Evolutionary conservation across 1,140 invertebrate genomes (phyloP).

Genomic region (Aphaenogaster rudis): DNA sequence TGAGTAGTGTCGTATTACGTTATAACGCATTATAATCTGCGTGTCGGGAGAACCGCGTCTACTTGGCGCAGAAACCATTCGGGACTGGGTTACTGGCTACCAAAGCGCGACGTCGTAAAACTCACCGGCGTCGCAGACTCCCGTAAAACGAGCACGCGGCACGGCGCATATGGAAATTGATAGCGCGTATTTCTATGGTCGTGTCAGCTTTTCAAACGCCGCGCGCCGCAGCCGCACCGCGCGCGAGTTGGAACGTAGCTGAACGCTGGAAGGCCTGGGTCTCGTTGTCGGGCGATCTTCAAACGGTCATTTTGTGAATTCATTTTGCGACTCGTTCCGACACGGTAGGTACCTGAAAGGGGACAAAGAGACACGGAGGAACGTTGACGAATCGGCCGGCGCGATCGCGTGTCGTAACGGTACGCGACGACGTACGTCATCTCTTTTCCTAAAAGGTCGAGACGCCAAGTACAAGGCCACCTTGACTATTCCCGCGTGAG

Average conservation of each 20-base stretch:
- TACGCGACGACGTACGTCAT: slow-evolving; percentile 45
- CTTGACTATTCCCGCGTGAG: slow-evolving; percentile 45
- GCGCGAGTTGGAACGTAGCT: neutral
- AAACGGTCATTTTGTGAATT: slow-evolving; percentile 42
- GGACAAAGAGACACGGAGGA: slow-evolving; percentile 35
- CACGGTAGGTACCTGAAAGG: slow-evolving; percentile 15
- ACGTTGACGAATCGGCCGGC: slow-evolving; percentile 68
- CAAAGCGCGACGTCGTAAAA: slow-evolving; percentile 38
- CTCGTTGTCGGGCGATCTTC: slow-evolving; percentile 6
- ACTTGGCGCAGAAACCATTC: neutral
- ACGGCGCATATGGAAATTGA: slow-evolving; percentile 44
- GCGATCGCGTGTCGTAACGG: slow-evolving; percentile 54
- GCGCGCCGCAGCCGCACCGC: neutral
- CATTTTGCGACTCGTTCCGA: slow-evolving; percentile 2
- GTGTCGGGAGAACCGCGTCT: neutral
- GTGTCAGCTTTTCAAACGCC: slow-evolving; percentile 31
- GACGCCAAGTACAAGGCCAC: slow-evolving; percentile 57
- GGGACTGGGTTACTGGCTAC: slow-evolving; percentile 12
- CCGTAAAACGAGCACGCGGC: slow-evolving; percentile 20
- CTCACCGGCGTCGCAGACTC: slow-evolving; percentile 3
- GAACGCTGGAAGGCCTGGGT: neutral
- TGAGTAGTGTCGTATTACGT: neutral
- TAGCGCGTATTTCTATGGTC: slow-evolving; percentile 41
- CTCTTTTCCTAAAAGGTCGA: slow-evolving; percentile 65
- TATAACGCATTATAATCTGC: neutral